Conservation (phyloP, 2,797 vertebrate genomes). For the Taenioides sp. region DNA sequence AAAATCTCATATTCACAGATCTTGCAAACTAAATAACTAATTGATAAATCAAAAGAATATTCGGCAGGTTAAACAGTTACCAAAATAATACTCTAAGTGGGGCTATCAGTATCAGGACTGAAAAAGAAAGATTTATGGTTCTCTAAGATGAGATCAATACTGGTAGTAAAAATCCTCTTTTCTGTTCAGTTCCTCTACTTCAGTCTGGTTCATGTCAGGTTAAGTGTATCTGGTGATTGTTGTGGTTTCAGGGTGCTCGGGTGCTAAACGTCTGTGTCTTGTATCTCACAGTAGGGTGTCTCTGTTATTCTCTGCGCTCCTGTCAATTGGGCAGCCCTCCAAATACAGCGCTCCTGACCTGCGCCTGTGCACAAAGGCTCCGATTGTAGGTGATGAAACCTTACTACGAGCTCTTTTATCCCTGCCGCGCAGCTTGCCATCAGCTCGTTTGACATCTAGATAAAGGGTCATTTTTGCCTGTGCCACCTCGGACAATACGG, state of each 20-base stretch:
- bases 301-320: constrained; percentile 23
- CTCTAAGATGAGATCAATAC: not conserved
- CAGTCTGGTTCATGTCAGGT: constrained; percentile 10
- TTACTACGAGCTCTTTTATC: constrained; percentile 7
- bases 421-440: constrained; percentile 31
- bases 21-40: too few relatives aligned
- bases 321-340: constrained; percentile 23
- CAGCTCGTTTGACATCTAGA: constrained; percentile 31
- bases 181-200: not conserved
- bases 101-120: too few relatives aligned
- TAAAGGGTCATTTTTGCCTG: constrained; percentile 43
- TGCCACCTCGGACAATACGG: constrained; percentile 40
- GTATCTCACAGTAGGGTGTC: constrained; percentile 30
- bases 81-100: too few relatives aligned
- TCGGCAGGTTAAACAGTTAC: too few relatives aligned
- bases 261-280: constrained; percentile 28
- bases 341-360: constrained; percentile 29
- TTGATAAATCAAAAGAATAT: too few relatives aligned
- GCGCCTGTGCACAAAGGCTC: constrained; percentile 20
- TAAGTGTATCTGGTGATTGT: constrained; percentile 18
- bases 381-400: constrained; percentile 45
- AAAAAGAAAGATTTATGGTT: too few relatives aligned
- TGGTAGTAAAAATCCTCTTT: not conserved
- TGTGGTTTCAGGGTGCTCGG: constrained; percentile 1
- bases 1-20: too few relatives aligned